A percentile compares a stretch with the other conserved stretches of the same genome.
These are phyloP conservation scores for Pediacus dermestoides DNA, from an alignment of 2,888 invertebrate genomes.

Conservation along the genomic window DNA sequence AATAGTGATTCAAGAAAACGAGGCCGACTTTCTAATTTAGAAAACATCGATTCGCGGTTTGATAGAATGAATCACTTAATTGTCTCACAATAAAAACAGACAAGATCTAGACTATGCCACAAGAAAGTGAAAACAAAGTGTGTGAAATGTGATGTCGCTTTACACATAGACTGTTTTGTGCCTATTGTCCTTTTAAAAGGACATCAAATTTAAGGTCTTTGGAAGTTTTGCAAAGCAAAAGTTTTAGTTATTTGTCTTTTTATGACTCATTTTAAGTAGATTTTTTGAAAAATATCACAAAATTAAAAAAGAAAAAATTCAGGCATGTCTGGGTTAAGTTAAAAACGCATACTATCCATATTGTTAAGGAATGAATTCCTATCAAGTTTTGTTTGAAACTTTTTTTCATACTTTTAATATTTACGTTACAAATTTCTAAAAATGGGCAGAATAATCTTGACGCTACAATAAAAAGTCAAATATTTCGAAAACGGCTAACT, in stretches of 20 bases:
- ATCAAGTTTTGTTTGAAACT: too few species aligned
- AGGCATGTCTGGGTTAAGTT: constrained; percentile 5
- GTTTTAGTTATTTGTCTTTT: not conserved
- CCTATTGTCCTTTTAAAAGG: constrained; percentile 2
- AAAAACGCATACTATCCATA: too few species aligned
- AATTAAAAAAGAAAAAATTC: constrained; percentile 7
- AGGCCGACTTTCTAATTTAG: constrained; percentile 8
- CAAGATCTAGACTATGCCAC: constrained; percentile 9
- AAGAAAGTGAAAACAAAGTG: constrained; percentile 9
- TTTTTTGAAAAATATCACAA: constrained; percentile 2
- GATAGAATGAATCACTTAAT: constrained; percentile 11
- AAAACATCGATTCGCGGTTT: constrained; percentile 12
- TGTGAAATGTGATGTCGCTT: constrained; percentile 13
- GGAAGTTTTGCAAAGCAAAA: not conserved
- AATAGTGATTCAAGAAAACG: constrained; percentile 8
- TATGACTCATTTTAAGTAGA: not conserved
- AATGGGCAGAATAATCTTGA: too few species aligned
- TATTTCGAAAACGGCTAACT: too few species aligned
- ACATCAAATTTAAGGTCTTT: constrained; percentile 1
- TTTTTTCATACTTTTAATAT: too few species aligned
- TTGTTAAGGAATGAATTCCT: too few species aligned
- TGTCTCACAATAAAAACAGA: constrained; percentile 10
- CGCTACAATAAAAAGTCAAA: too few species aligned
- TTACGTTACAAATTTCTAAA: too few species aligned
- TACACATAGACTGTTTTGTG: constrained; percentile 13